These are phyloP conservation scores for Apteryx owenii DNA, from an alignment of 2,113 vertebrate genomes.

Conservation along the genomic window DNA sequence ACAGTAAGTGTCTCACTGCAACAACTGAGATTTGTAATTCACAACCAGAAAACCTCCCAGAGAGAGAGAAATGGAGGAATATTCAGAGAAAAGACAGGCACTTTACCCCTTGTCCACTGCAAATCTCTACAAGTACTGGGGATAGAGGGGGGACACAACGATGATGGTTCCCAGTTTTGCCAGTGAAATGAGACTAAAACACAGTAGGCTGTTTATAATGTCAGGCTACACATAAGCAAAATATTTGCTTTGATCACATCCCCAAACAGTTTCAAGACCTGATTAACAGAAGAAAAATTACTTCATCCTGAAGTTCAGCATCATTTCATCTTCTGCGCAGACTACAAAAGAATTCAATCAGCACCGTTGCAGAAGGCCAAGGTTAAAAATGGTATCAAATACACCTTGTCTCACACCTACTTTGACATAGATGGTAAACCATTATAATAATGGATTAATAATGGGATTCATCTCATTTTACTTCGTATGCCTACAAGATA, in stretches of 20 bases:
- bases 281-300: not conserved
- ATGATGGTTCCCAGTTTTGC: not conserved
- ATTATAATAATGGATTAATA: not conserved
- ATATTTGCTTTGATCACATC: not conserved
- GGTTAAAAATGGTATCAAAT: not conserved
- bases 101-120: not conserved
- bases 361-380: not conserved
- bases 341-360: not conserved
- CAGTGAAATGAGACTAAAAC: not conserved
- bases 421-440: not conserved
- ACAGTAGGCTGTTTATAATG: not conserved
- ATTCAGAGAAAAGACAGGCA: not conserved
- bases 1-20: not conserved
- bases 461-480: not conserved
- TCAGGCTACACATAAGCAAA: not conserved
- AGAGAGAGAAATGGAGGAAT: not conserved
- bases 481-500: not conserved
- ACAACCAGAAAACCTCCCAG: not conserved
- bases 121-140: not conserved
- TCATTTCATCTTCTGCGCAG: not conserved
- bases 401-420: not conserved
- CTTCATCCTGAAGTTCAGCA: not conserved
- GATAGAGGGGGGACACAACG: not conserved
- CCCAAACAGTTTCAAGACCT: not conserved
- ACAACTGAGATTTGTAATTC: not conserved